These are phyloP conservation scores for Telmatochromis brichardi DNA, from an alignment of 2,113 vertebrate genomes.

Conservation along the genomic window DNA sequence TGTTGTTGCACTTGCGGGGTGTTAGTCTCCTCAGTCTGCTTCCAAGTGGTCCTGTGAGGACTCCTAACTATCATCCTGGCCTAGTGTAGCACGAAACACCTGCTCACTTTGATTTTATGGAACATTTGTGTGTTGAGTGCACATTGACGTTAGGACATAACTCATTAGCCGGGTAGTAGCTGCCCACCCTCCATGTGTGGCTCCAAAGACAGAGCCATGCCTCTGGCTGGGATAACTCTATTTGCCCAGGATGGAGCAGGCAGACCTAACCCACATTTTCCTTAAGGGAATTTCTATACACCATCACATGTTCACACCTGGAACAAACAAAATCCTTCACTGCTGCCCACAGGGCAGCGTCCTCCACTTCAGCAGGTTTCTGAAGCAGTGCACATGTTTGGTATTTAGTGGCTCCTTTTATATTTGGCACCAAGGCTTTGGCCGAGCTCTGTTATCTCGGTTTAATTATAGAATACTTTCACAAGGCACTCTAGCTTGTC, in stretches of 20 bases:
- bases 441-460: background rate
- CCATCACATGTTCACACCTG: background rate
- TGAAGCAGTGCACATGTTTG: background rate
- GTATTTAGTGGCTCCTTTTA: background rate
- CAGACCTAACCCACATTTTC: background rate
- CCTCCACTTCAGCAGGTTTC: background rate
- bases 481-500: background rate
- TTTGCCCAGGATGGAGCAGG: background rate
- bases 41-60: background rate
- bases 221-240: background rate
- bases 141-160: background rate
- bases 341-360: background rate
- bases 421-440: background rate
- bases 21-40: background rate
- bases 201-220: background rate
- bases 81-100: background rate
- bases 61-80: background rate
- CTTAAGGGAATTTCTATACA: background rate
- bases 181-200: background rate
- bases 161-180: background rate
- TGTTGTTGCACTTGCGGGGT: background rate
- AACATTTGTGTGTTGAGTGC: background rate
- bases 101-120: background rate
- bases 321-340: background rate
- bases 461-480: background rate